phyloP scores from a whole-genome alignment of 2,113 vertebrate genomes.

The Odobenus rosmarus region DNA sequence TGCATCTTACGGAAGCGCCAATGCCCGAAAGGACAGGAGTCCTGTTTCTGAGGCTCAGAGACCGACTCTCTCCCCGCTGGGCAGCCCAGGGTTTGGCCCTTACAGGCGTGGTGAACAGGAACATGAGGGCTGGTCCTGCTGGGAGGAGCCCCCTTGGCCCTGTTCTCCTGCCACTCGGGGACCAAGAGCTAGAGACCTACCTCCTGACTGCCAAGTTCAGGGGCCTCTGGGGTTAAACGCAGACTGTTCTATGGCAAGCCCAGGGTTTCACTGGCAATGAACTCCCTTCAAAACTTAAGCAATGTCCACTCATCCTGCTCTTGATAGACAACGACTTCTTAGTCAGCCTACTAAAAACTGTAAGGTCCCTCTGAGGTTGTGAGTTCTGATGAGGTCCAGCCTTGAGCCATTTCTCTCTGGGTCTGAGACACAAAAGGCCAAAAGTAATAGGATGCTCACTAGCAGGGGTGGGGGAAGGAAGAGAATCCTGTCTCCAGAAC shows the following conservation, averaged over 20 bases:
- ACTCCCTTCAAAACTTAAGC: not conserved
- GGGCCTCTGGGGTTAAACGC: not conserved
- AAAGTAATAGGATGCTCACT: not conserved
- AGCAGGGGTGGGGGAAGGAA: not conserved
- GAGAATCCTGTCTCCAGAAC: not conserved
- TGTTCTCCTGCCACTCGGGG: not conserved
- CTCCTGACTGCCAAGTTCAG: not conserved
- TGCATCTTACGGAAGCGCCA: not conserved
- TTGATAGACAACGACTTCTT: not conserved
- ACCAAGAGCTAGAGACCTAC: not conserved
- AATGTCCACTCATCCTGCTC: not conserved
- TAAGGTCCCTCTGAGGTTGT: not conserved
- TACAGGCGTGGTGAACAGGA: accelerated
- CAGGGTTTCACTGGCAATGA: not conserved
- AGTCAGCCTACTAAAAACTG: not conserved
- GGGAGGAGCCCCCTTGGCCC: not conserved
- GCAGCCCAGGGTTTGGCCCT: not conserved
- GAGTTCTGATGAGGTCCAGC: not conserved
- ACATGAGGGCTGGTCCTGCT: no score
- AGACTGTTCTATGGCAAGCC: not conserved
- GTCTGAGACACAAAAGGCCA: not conserved
- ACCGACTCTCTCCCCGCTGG: accelerated
- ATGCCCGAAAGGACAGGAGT: not conserved
- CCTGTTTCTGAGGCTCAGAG: not conserved
- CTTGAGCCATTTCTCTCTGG: not conserved